A percentile compares a stretch with the other conserved stretches of the same genome.
Evolutionary conservation across 2,797 vertebrate species (phyloP).

Genomic region (Periparus ater): DNA sequence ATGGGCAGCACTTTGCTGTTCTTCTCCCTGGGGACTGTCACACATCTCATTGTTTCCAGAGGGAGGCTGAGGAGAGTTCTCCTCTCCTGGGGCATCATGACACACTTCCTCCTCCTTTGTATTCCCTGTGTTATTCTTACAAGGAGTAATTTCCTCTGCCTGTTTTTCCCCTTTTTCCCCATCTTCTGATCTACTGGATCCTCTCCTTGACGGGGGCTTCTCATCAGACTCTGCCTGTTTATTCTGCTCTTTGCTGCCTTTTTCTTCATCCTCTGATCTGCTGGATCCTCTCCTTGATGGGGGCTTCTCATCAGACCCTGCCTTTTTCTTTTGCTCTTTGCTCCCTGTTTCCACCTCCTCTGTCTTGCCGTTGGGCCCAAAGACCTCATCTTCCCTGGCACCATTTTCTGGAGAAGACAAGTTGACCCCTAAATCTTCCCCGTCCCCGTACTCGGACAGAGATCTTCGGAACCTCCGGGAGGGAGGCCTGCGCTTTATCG

Average conservation of each 20-base stretch:
- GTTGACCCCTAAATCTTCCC: slow-evolving; percentile 40
- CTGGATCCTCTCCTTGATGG: slow-evolving; percentile 2
- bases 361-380: slow-evolving; percentile 26
- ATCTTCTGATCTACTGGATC: slow-evolving; percentile 12
- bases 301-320: neutral
- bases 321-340: neutral
- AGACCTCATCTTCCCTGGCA: slow-evolving; percentile 68
- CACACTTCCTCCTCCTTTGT: neutral
- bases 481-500: slow-evolving; percentile 79
- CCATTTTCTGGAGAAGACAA: slow-evolving; percentile 76
- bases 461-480: slow-evolving; percentile 80
- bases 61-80: neutral
- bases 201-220: slow-evolving; percentile 23
- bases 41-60: neutral
- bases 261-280: neutral
- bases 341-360: neutral
- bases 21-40: neutral
- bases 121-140: neutral
- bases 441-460: slow-evolving; percentile 70
- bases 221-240: neutral
- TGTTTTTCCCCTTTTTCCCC: slow-evolving; percentile 13
- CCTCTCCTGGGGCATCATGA: neutral
- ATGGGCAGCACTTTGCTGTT: neutral
- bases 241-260: neutral
- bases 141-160: neutral